Base-by-base conservation (phyloP, 2,888 invertebrate species). In the Cynaeus angustus region DNA sequence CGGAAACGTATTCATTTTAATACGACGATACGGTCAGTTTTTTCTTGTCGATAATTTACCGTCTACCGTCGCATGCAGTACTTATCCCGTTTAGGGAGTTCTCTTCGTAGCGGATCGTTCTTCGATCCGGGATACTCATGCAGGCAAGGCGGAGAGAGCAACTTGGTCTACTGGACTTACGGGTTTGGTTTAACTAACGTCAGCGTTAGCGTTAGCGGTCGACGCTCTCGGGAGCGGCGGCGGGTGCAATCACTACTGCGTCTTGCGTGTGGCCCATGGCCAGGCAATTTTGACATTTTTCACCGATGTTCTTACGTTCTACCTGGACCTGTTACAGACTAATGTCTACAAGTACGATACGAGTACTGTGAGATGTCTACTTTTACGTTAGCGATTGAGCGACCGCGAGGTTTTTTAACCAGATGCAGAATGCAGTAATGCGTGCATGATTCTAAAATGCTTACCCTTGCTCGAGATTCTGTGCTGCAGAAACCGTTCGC, bases 391-490 rank as follows among this genome's bases (percentile, higher is more conserved):
- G 59, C 69, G 70, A 52, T 41, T 70, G 66, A 66, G 70, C 70
- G 67, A 64, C 55, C 61, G 62, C 59, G 58, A 55, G 33, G 26
- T 26, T 14, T 38, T 65, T 21, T 33, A 33, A 53, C 43, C 14
- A 64, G 10, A 46, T 58, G 43, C 48, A 64, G 56, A 21, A 67
- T 70, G 70, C 66, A 67, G 30, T 50, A 70, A 55, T 68, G 65
- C 71, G 71, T 71, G 71, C 71, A 71, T 38, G 58, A 64, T 68
- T 68, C 65, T 48, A 59, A 50, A 59, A 26, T 9, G 26, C 83
- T 87, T 84, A 92, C 92, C 89, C 91, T 88, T 75, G 92, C 91
- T 82, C 92, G 88, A 79, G 86, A 86, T 86, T 89, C 84, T 84
- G 88, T 78, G 85, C 88, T 81, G 83, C 87, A 85, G 81, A 89